Base-by-base conservation (phyloP, 2,888 invertebrate genomes). In the Drosophila sordidula region DNA sequence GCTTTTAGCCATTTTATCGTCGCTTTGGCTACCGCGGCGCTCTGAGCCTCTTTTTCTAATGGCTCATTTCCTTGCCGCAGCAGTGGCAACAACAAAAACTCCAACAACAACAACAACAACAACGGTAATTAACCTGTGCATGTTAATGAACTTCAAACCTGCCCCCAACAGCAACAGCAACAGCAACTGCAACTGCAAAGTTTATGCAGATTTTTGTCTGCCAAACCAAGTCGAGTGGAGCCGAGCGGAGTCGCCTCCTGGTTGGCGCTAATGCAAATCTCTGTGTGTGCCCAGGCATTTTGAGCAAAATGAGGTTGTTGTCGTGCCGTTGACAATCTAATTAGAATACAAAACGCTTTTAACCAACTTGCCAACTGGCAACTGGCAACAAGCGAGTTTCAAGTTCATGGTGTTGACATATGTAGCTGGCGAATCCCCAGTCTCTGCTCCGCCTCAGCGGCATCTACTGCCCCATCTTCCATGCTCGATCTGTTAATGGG, bases 261-360 rank as follows among this genome's bases (percentile, higher is more conserved):
- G 73, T 89, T 90, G 90, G 90, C 89, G 86, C 86, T 86, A 86
- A 90, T 90, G 86, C 90, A 89, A 86, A 90, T 89, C 84, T 75
- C 54, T 46, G 50, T 70, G 56, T 62, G 55, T 72, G 57, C 66
- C 50, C 34, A 18, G 80, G 70, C 83, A 86, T 85, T 89, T 89
- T 88, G 71, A 71, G 71, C 89, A 80, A 89, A 90, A 90, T 90
- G 89, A 90, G 89, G 90, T 90, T 90, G 90, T 90, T 90, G 90
- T 90, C 89, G 90, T 90, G 89, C 90, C 86, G 81, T 87, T 90
- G 90, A 91, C 90, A 90, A 90, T 91, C 91, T 90, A 90, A 90
- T 90, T 90, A 90, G 91, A 90, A 90, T 91, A 90, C 87, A 79
- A 89, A 89, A 90, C 86, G 86, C 89, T 87, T 87, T 87, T 73